Evolutionary conservation across 2,797 vertebrate species (phyloP).

Genomic region (Lepilemur ruficaudatus): DNA sequence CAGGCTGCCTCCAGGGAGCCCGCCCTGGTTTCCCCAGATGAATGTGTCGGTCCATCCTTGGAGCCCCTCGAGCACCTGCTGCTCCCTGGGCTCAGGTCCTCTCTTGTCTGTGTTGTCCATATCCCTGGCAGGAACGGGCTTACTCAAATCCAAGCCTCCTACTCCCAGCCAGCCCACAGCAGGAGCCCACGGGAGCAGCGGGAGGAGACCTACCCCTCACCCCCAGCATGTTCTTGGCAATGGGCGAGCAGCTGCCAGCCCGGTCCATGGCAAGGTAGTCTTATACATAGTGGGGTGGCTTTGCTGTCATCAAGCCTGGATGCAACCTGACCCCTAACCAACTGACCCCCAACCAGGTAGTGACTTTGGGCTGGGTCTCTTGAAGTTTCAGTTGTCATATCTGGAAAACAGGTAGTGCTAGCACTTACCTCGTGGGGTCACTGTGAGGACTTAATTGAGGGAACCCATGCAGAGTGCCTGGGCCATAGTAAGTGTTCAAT

Average conservation of each 20-base stretch:
- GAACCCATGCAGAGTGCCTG: not conserved
- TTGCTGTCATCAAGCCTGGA: not conserved
- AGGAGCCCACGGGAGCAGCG: not conserved
- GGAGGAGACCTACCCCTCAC: not conserved
- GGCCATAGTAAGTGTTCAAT: not conserved
- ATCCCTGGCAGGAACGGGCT: not conserved
- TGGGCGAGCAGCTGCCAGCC: not conserved
- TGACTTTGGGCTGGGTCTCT: not conserved
- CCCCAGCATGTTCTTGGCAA: not conserved
- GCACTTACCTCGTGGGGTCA: not conserved
- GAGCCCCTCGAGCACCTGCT: not conserved
- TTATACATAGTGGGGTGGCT: accelerated
- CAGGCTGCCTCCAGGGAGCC: not conserved
- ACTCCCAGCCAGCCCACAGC: not conserved
- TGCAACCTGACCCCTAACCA: not conserved
- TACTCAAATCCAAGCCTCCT: not conserved
- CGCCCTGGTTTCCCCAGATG: not conserved
- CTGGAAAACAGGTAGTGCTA: not conserved
- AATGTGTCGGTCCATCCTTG: not conserved
- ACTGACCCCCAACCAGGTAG: not conserved
- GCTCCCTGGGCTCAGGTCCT: not conserved
- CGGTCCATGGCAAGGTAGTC: accelerated
- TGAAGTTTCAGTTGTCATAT: not conserved
- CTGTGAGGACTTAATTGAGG: not conserved
- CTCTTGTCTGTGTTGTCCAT: not conserved